A percentile compares a stretch with the other conserved stretches of the same genome.
Evolutionary conservation across 2,113 vertebrate genomes (phyloP).

Genomic region (Aegotheles bennettii): DNA sequence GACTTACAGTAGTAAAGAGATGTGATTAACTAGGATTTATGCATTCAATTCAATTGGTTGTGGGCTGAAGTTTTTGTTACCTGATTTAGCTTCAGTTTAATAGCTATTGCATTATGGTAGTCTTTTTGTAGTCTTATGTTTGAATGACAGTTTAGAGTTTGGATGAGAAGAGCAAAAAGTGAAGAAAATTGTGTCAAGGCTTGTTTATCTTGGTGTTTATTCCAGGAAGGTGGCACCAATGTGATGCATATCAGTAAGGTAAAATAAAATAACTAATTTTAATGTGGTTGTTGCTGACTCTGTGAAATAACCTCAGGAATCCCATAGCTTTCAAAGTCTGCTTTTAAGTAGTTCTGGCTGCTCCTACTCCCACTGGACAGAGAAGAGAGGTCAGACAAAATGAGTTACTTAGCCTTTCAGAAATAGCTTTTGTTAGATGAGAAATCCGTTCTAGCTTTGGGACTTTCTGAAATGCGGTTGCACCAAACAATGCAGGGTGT

Average conservation of each 20-base stretch:
- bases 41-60: background rate
- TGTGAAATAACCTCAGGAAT: background rate
- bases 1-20: background rate
- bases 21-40: background rate
- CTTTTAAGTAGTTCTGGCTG: background rate
- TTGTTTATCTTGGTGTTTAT: background rate
- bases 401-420: conserved; percentile 3
- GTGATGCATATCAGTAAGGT: background rate
- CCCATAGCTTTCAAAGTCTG: background rate
- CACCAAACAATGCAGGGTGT: background rate
- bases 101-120: background rate
- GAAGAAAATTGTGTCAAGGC: background rate
- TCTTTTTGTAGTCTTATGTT: background rate
- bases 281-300: background rate
- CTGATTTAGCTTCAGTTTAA: background rate
- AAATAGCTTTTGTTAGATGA: background rate
- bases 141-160: background rate
- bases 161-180: background rate
- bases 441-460: background rate
- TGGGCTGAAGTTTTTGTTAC: background rate
- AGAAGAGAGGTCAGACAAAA: background rate
- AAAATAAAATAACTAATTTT: background rate
- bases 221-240: background rate
- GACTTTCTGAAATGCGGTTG: background rate
- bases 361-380: background rate